A percentile compares a stretch with the other conserved stretches of the same genome.
These are phyloP conservation scores for Chelonoidis abingdonii DNA, from an alignment of 2,113 vertebrate genomes.

Conservation along the genomic window DNA sequence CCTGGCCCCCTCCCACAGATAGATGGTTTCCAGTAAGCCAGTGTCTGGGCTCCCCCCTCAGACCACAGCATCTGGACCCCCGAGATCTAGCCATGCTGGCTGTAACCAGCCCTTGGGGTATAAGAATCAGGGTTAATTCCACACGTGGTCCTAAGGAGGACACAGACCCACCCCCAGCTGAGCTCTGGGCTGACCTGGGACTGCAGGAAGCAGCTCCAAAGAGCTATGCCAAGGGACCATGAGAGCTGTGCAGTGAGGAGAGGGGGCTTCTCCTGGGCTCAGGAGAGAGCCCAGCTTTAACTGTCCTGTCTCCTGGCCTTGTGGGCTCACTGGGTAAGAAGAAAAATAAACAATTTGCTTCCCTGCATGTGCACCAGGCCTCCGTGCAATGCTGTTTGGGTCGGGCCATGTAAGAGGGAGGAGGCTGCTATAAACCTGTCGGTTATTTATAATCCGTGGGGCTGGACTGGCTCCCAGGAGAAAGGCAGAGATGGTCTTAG, in stretches of 20 bases:
- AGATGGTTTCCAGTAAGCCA: not conserved
- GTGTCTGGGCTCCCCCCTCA: not conserved
- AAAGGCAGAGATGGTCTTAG: not conserved
- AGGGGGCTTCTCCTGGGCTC: not conserved
- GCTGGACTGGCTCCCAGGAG: not conserved
- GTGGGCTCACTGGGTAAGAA: not conserved
- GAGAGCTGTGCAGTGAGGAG: not conserved
- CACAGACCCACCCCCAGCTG: not conserved
- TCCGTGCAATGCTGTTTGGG: not conserved
- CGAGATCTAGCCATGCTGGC: too few relatives aligned
- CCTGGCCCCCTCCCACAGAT: not conserved
- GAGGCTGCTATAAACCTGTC: not conserved
- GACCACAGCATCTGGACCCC: too few relatives aligned
- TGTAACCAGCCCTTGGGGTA: too few relatives aligned
- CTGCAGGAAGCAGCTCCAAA: too few relatives aligned
- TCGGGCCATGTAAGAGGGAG: not conserved
- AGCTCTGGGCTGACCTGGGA: not conserved
- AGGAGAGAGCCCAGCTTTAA: not conserved
- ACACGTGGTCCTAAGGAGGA: not conserved
- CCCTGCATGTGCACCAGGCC: not conserved
- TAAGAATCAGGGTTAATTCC: too few relatives aligned
- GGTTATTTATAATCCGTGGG: not conserved
- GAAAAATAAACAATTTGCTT: not conserved
- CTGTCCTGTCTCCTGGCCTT: too few relatives aligned
- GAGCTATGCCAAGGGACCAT: not conserved